These are phyloP conservation scores for Pimephales promelas DNA, from an alignment of 2,113 vertebrate genomes.

Conservation along the genomic window DNA sequence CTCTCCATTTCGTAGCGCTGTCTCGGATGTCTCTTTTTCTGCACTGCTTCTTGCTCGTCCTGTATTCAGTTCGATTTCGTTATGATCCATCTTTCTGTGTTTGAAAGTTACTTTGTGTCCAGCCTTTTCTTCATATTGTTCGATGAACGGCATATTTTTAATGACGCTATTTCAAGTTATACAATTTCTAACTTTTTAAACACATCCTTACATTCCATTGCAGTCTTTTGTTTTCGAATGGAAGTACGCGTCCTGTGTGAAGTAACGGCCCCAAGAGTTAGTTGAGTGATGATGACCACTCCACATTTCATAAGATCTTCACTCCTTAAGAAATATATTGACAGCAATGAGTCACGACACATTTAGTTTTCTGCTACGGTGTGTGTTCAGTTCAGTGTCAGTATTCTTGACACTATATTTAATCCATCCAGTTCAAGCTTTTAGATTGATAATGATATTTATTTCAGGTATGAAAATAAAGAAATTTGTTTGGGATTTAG, in stretches of 20 bases:
- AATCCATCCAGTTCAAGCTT: background rate
- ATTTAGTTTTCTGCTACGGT: background rate
- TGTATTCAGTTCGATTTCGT: background rate
- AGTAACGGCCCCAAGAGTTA: background rate
- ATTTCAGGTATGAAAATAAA: background rate
- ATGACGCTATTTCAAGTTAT: background rate
- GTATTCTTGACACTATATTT: background rate
- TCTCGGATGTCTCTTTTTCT: background rate
- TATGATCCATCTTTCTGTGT: background rate
- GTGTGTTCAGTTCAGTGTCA: background rate
- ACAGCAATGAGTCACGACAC: background rate
- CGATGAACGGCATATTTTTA: background rate
- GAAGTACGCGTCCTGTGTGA: background rate
- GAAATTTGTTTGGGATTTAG: background rate
- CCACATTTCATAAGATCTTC: background rate
- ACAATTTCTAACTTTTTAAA: background rate
- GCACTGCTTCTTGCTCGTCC: background rate
- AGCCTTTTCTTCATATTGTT: background rate
- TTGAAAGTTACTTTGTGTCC: background rate
- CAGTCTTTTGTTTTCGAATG: background rate
- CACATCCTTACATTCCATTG: background rate
- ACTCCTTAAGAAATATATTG: background rate
- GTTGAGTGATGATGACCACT: background rate
- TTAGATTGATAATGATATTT: slow-evolving; percentile 7
- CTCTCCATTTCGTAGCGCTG: background rate